Evolutionary conservation across 2,797 vertebrate genomes (phyloP), one percentile per base, ranked within the genome.

Genomic region (Hemitrygon akajei): DNA sequence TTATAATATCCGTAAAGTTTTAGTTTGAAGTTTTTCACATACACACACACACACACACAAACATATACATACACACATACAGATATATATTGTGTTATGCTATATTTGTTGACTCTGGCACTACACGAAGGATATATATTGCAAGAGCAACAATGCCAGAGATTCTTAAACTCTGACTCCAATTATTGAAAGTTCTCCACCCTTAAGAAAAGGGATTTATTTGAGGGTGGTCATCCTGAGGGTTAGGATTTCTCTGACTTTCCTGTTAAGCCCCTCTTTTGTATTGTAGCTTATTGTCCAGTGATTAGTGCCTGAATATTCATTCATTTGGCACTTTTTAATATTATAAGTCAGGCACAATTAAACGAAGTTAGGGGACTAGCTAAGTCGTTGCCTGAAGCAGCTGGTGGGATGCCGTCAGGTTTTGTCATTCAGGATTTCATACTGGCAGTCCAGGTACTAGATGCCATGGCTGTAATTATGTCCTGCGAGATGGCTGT

Each of bases 161-260:
- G 66, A 75, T 76, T 76, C 47, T n/a, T 76, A 76, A 93, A 93
- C 91, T 58, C 91, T 93, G 73, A 75, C n/a, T 93, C 91, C 40
- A 76, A 76, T 76, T 93, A 76, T 93, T 56, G 40, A 58, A 93
- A 76, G 71, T 47, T 93, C 91, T 56, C 37, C 12, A 93, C 69
- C 71, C 40, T 76, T 93, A 16, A 76, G 91, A 56, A 30, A 69
- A 75, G 37, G 91, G 71, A 93, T 93, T 93, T 76, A 93, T 75
- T 58, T 93, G 91, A 93, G 71, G 71, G 91, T 58, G 71, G 40
- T 37, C 47, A 93, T 93, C 73, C 71, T 93, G 73, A 27, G 34
- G 37, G 40, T 75, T 40, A 76, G 71, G 91, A 56, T 40, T 75
- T 92, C 69, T 76, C 91, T 92, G 71, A 56, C 69, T 93, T 75